These are phyloP conservation scores for Drosophila dives DNA, from an alignment of 2,888 invertebrate genomes.

Conservation along the genomic window DNA sequence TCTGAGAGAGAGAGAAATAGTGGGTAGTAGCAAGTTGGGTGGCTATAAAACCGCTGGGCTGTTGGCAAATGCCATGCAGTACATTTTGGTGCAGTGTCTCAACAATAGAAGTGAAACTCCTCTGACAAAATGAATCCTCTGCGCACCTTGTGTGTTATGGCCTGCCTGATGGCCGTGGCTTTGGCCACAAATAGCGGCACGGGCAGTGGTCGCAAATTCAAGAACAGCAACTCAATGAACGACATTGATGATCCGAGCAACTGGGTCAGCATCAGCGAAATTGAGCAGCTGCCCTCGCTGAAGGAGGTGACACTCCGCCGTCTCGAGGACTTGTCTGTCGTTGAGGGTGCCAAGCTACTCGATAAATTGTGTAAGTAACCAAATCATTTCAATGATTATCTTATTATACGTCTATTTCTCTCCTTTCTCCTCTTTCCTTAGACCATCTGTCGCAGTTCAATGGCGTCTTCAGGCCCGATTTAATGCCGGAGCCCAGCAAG, in stretches of 20 bases:
- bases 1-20: not conserved
- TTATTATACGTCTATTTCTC: not conserved
- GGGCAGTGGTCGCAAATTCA: conserved; percentile 22
- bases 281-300: conserved; percentile 69
- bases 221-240: conserved; percentile 47
- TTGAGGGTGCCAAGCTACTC: conserved; percentile 74
- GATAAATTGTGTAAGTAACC: conserved; percentile 74
- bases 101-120: conserved; percentile 20
- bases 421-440: conserved; percentile 11
- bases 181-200: conserved; percentile 42
- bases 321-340: conserved; percentile 74
- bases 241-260: conserved; percentile 69
- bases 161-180: conserved; percentile 64
- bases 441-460: conserved; percentile 80
- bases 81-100: conserved; percentile 57
- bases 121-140: conserved; percentile 69
- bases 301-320: conserved; percentile 70
- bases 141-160: conserved; percentile 62
- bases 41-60: conserved; percentile 54
- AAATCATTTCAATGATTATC: not conserved
- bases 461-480: conserved; percentile 67
- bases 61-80: conserved; percentile 54
- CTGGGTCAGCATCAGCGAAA: conserved; percentile 72
- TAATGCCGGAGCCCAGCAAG: conserved; percentile 71
- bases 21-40: not conserved